These are phyloP conservation scores for Macrocentrus cingulum DNA, from an alignment of 1,140 invertebrate species.

Conservation along the genomic window DNA sequence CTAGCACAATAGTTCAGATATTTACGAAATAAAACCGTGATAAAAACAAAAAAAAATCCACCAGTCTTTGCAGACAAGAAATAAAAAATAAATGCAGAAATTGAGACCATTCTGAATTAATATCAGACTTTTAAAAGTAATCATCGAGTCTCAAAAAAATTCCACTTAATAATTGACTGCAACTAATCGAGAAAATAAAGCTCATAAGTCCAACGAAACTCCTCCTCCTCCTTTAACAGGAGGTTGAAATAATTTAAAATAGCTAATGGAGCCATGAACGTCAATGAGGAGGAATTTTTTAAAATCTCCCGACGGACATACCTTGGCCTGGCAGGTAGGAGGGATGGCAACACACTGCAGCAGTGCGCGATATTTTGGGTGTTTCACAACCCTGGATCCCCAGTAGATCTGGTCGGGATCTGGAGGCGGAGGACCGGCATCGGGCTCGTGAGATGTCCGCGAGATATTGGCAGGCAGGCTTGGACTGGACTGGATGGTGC, in stretches of 20 bases:
- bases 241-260: slow-evolving; percentile 41
- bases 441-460: background rate
- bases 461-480: slow-evolving; percentile 24
- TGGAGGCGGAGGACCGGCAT: background rate
- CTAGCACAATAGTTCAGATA: no score
- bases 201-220: background rate
- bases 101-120: no score
- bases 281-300: slow-evolving; percentile 49
- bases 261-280: slow-evolving; percentile 48
- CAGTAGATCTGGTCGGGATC: slow-evolving; percentile 2
- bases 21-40: no score
- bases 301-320: slow-evolving; percentile 51
- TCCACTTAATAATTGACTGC: no score
- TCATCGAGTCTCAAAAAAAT: no score
- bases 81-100: no score
- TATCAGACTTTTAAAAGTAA: no score
- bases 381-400: slow-evolving; percentile 34
- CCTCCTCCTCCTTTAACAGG: slow-evolving; percentile 6
- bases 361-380: slow-evolving; percentile 37
- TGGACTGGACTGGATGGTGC: slow-evolving; percentile 27
- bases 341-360: slow-evolving; percentile 43
- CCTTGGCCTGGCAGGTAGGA: slow-evolving; percentile 38
- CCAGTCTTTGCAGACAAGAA: no score
- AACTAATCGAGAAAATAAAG: no score
- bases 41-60: no score